Evolutionary conservation across 1,140 invertebrate species (phyloP), one percentile per base, ranked within the genome.

Genomic region (Steinernema khuongi): DNA sequence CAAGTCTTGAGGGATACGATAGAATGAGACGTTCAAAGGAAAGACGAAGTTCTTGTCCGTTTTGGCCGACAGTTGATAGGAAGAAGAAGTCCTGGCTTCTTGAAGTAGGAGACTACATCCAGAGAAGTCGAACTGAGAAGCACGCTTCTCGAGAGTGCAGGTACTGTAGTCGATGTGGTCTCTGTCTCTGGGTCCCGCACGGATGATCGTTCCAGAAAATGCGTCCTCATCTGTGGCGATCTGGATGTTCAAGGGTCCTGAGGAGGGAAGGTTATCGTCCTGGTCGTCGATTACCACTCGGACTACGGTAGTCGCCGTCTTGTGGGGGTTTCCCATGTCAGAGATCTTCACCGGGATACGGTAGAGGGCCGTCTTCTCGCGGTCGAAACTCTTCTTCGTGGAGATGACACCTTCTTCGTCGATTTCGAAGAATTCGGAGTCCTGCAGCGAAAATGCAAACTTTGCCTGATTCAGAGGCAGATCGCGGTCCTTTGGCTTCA

Each of bases 341-440:
- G 68, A 11, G 68, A 69, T 69, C 30, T 41, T 11, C 7, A 69
- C 29, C 7, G 30, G 30, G 31, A 69, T n/a, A 69, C 11, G 4
- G 68, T 69, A 30, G 7, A 32, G 30, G 22, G 7, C 2, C 2
- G 17, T 7, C 22, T 69, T 69, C 22, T 69, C 68, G 7, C 68
- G 68, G 31, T 69, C 68, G 29, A 69, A 69, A 2, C 7, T 31
- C 7, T 31, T 30, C 68, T 69, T 69, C 7, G 31, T 41, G n/a
- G 31, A 41, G n/a, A 69, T 32, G 33, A 69, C 31, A n/a, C 68
- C 68, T n/a, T 69, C 33, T 31, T 69, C 31, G 33, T 32, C n/a
- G n/a, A 69, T 32, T 14, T 32, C 30, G 22, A 69, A 69, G 2
- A 69, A 69, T 30, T 69, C 33, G 4, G 68, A 30, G 4, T 69